phyloP scores from a whole-genome alignment of 2,113 vertebrate genomes.

The Anoplopoma fimbria region DNA sequence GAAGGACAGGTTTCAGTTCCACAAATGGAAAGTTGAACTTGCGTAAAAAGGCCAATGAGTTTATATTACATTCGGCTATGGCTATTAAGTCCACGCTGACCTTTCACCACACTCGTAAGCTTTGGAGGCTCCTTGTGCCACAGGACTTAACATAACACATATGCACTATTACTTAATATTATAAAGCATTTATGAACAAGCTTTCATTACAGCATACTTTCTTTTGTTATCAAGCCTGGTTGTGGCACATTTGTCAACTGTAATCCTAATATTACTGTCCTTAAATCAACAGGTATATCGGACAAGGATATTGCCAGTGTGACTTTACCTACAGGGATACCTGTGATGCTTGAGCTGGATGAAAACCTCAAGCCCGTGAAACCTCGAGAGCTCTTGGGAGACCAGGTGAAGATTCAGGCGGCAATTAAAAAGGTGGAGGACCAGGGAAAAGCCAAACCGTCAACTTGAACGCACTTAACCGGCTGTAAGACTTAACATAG shows the following conservation, averaged over 20 bases:
- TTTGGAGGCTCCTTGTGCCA: neutral
- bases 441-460: constrained; percentile 91
- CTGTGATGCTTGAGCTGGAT: constrained; percentile 93
- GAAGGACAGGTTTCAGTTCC: constrained; percentile 53
- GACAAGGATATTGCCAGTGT: constrained; percentile 91
- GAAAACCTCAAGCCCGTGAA: constrained; percentile 89
- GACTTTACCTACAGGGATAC: constrained; percentile 94
- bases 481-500: neutral
- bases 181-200: neutral
- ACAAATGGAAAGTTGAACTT: constrained; percentile 74
- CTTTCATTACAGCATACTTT: neutral
- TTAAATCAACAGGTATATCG: constrained; percentile 88
- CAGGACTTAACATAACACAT: constrained; percentile 10
- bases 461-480: constrained; percentile 54
- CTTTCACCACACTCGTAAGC: constrained; percentile 60
- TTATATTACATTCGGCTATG: constrained; percentile 72
- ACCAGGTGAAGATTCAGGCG: constrained; percentile 93
- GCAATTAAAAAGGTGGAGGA: constrained; percentile 98
- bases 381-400: constrained; percentile 91
- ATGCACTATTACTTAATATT: constrained; percentile 28
- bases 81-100: constrained; percentile 60
- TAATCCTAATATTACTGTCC: constrained; percentile 5
- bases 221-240: neutral
- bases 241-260: neutral
- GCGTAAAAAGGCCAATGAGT: constrained; percentile 78